Base-by-base conservation (phyloP, 2,113 vertebrate genomes). In the Callipepla californica region DNA sequence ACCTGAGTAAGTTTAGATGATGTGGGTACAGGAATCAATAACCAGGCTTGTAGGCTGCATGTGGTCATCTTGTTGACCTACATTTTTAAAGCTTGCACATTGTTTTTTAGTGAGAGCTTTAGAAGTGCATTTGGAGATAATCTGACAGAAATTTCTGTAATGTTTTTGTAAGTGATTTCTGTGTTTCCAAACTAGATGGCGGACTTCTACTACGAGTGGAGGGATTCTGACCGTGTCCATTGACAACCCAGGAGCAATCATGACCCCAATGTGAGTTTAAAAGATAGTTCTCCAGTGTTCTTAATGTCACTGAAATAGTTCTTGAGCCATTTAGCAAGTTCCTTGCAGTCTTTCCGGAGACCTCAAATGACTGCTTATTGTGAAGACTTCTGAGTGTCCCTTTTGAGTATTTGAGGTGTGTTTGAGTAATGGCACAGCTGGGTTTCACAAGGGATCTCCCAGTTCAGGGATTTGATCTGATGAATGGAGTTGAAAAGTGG, bases 181-280 rank as follows among this genome's bases (percentile, higher is more conserved):
- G 58, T 95, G 62, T 88, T 96, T 96, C 67, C 47, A 87, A 96
- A 98, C 94, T 96, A 99, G 99, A 87, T 99, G 99, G 99, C 98
- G 98, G 83, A 98, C 98, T 91, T 98, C 98, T 10, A 97, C 98
- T 85, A 98, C 97, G 34, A 98, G 86, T 94, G 98, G 97, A 92
- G 99, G 99, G 26, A 98, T 99, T 93, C 95, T 99, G 85, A 99
- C 99, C 1, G 98, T 99, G 26, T 99, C 99, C 10, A 99, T 99
- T 92, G 99, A 99, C 96, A 99, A 99, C 94, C 99, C 99, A 61
- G 98, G 98, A 95, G 99, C 99, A 78, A 98, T 98, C 90, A 98
- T 98, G 63, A 97, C 98, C 61, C 98, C 99, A 3, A 95, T 99
- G 99, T 99, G 96, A 98, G 97, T 96, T 85, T 51, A 70, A 30